phyloP scores from a whole-genome alignment of 1,140 invertebrate species.

The Drosophila suzukii region DNA sequence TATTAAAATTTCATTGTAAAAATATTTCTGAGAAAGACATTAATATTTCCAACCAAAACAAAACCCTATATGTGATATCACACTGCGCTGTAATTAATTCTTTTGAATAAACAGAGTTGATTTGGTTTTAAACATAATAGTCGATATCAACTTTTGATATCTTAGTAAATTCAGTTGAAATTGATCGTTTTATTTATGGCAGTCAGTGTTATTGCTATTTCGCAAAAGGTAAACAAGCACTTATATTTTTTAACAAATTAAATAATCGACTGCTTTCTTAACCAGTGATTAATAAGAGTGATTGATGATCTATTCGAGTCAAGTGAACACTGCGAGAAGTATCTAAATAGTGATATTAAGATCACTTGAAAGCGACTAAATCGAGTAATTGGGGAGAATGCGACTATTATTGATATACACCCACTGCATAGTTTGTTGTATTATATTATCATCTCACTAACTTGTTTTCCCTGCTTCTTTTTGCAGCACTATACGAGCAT shows the following conservation, averaged over 20 bases:
- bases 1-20: neutral
- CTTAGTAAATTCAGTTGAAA: neutral
- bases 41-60: too few species aligned
- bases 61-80: neutral
- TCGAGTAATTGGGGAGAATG: neutral
- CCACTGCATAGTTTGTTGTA: neutral
- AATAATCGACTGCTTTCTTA: neutral
- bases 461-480: conserved; percentile 21
- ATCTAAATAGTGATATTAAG: neutral
- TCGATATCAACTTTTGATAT: neutral
- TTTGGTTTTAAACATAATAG: neutral
- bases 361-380: neutral
- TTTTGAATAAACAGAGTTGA: neutral
- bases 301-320: neutral
- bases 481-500: conserved; percentile 93
- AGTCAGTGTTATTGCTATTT: too few species aligned
- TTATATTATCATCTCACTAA: conserved; percentile 11
- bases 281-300: too few species aligned
- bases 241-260: conserved; percentile 1
- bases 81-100: neutral
- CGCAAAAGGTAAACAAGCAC: neutral
- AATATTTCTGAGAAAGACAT: neutral
- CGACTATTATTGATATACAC: neutral
- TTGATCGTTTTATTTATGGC: neutral
- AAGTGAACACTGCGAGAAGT: neutral